phyloP scores from a whole-genome alignment of 1,140 invertebrate genomes.

The Drosophila repleta region DNA sequence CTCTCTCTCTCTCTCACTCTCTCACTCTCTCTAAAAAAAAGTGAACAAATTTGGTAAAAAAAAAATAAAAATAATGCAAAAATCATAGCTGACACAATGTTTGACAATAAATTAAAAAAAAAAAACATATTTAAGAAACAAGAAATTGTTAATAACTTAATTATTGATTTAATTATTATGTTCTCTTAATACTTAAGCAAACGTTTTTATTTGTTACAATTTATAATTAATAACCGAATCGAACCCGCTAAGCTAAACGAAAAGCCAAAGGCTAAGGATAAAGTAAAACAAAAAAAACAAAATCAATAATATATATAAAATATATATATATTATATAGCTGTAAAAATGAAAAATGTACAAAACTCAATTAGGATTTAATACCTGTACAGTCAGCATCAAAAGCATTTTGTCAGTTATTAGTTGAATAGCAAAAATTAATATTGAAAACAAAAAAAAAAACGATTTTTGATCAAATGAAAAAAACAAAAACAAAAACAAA shows the following conservation, averaged over 20 bases:
- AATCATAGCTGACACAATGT: constrained; percentile 84
- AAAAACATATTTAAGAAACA: constrained; percentile 39
- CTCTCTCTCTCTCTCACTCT: background rate
- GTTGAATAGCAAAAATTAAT: constrained; percentile 49
- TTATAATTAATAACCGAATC: constrained; percentile 48
- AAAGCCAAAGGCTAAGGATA: constrained; percentile 37
- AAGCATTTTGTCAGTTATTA: constrained; percentile 85
- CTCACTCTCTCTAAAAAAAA: constrained; percentile 24
- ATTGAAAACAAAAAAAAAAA: constrained; percentile 31
- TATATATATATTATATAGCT: constrained; percentile 24
- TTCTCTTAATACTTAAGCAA: constrained; percentile 71
- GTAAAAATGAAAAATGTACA: constrained; percentile 35
- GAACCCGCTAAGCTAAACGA: constrained; percentile 52
- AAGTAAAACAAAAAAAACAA: constrained; percentile 28
- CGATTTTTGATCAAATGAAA: constrained; percentile 12
- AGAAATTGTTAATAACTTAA: constrained; percentile 75
- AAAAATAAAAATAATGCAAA: constrained; percentile 50
- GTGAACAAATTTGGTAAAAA: constrained; percentile 43
- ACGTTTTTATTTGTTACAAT: constrained; percentile 69
- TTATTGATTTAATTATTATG: constrained; percentile 61
- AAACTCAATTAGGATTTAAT: constrained; percentile 59
- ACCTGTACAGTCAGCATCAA: constrained; percentile 83
- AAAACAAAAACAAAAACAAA: constrained; percentile 10
- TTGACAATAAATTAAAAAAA: constrained; percentile 62
- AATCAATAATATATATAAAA: constrained; percentile 16